Conservation (phyloP, 2,888 invertebrate genomes). For the Thysanoteuthis rhombus region DNA sequence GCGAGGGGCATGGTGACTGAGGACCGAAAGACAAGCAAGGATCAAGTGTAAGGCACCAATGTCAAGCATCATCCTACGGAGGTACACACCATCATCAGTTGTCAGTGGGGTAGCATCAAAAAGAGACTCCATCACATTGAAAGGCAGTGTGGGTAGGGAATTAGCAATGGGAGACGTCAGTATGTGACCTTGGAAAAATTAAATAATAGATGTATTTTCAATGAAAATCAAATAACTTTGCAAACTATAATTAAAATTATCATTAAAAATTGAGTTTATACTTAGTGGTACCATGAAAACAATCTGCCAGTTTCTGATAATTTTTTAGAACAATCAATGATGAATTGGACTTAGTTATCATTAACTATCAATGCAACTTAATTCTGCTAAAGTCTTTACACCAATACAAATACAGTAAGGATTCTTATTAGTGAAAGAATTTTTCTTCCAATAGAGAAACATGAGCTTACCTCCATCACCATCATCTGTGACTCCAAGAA, state of each 20-base stretch:
- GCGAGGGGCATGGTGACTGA: constrained; percentile 74
- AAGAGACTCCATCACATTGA: constrained; percentile 79
- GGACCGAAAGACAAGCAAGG: constrained; percentile 86
- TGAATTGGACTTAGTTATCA: no score
- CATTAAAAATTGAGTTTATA: background rate
- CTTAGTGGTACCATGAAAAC: no score
- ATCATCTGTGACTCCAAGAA: constrained; percentile 90
- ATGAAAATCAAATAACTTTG: background rate
- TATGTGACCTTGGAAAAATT: constrained; percentile 72
- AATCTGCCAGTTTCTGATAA: no score
- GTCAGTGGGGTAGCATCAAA: constrained; percentile 81
- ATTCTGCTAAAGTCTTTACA: no score
- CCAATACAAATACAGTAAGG: no score
- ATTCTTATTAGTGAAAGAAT: no score
- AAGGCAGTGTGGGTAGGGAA: constrained; percentile 75
- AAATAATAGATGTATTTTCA: background rate
- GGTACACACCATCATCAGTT: constrained; percentile 79
- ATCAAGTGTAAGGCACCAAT: constrained; percentile 87
- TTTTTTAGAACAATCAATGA: no score
- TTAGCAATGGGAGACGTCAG: constrained; percentile 77
- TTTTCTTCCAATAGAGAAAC: background rate
- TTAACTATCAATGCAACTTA: no score
- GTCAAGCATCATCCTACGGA: constrained; percentile 82
- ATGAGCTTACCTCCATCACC: constrained; percentile 82
- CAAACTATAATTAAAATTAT: background rate